phyloP scores from a whole-genome alignment of 2,113 vertebrate genomes.

The human (Homo sapiens) region DNA sequence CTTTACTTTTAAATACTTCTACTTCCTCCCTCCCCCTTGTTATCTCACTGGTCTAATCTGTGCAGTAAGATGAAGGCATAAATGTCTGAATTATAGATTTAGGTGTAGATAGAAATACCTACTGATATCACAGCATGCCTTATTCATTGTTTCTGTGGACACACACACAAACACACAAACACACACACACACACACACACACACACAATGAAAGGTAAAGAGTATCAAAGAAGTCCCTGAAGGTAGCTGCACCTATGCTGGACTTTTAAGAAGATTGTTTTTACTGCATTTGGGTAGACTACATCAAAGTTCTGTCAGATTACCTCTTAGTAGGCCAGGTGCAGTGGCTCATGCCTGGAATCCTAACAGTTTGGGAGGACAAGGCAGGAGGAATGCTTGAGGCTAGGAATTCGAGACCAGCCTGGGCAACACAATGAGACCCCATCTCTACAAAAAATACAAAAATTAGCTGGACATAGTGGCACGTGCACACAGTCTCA shows the following conservation, averaged over 20 bases:
- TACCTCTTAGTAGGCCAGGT: not conserved
- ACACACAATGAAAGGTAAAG: not conserved
- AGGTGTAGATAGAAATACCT: not conserved
- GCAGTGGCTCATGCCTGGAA: too few relatives aligned
- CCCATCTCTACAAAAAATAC: too few relatives aligned
- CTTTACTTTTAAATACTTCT: constrained; percentile 42
- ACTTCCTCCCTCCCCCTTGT: not conserved
- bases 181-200: not conserved
- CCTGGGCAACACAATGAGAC: too few relatives aligned
- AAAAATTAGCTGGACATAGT: too few relatives aligned
- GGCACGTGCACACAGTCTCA: too few relatives aligned
- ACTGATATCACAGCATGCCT: not conserved
- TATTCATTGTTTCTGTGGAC: not conserved
- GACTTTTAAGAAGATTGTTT: not conserved
- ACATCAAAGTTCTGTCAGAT: not conserved
- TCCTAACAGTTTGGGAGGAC: too few relatives aligned
- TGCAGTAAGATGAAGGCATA: not conserved
- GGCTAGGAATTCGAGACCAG: too few relatives aligned
- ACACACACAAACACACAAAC: not conserved
- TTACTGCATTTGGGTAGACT: not conserved
- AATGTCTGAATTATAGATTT: not conserved
- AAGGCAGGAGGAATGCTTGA: too few relatives aligned
- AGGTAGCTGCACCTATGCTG: not conserved
- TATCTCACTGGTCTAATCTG: not conserved
- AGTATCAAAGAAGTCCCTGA: not conserved